These are phyloP conservation scores for Pyrrhopygopsis socrates DNA, from an alignment of 2,888 invertebrate genomes.

Conservation along the genomic window DNA sequence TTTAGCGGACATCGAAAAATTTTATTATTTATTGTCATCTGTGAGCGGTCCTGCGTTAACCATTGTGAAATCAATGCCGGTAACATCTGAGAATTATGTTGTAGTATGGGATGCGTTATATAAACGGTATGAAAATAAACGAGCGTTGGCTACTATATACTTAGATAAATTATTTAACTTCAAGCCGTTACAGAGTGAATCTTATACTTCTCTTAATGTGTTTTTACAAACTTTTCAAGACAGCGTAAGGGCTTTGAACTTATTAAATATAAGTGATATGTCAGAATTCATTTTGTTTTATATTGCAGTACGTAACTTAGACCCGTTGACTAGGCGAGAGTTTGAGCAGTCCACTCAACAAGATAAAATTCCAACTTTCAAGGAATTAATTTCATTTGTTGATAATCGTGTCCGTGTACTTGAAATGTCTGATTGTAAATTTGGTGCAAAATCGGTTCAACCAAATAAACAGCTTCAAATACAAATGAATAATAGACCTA, in stretches of 20 bases:
- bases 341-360: not conserved
- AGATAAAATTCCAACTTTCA: not conserved
- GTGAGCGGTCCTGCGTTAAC: too few relatives aligned
- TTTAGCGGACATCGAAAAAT: too few relatives aligned
- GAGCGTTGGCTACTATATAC: constrained; percentile 16
- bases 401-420: not conserved
- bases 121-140: constrained; percentile 36
- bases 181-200: constrained; percentile 20
- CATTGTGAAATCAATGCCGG: constrained; percentile 17
- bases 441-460: not conserved
- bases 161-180: constrained; percentile 38
- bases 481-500: not conserved
- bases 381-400: not conserved
- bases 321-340: not conserved
- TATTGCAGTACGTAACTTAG: not conserved
- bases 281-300: not conserved
- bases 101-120: constrained; percentile 15
- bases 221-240: constrained; percentile 24
- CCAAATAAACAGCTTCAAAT: not conserved
- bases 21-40: too few relatives aligned
- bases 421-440: not conserved
- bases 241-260: constrained; percentile 2
- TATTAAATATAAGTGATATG: constrained; percentile 25
- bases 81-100: constrained; percentile 27
- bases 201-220: not conserved